Percentiles rank a stretch among this genome's conserved stretches.
Evolutionary conservation across 2,113 vertebrate genomes (phyloP).

Genomic region (Turnix velox): DNA sequence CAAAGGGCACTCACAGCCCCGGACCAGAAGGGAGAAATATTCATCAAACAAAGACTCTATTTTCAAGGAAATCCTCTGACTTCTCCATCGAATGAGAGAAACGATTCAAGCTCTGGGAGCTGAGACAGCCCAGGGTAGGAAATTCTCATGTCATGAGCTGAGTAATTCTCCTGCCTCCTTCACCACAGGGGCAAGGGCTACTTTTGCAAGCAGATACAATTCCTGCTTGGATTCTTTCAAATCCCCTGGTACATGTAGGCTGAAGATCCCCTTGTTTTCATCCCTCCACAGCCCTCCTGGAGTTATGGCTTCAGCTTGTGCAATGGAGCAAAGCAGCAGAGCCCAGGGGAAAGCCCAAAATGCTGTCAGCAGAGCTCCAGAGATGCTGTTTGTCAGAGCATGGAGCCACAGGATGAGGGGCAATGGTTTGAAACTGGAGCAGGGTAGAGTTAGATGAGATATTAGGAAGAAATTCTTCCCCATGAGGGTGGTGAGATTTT

Average conservation of each 20-base stretch:
- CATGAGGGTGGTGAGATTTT: too few species aligned
- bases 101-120: background rate
- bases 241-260: background rate
- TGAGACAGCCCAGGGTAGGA: background rate
- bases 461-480: too few species aligned
- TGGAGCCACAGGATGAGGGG: too few species aligned
- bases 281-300: background rate
- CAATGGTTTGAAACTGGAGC: too few species aligned
- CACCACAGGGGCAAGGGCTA: rapidly evolving
- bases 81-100: background rate
- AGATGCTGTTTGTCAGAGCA: too few species aligned
- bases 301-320: background rate
- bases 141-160: background rate
- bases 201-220: background rate
- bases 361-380: background rate
- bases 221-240: background rate
- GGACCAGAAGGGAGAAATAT: background rate
- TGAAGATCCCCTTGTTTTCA: background rate
- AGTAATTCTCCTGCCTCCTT: background rate
- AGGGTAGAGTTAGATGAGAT: too few species aligned
- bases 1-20: background rate
- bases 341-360: background rate
- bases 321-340: background rate
- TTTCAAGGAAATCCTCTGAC: constrained; percentile 1
- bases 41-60: constrained; percentile 38